Evolutionary conservation across 2,797 vertebrate genomes (phyloP).

Genomic region (Trichosurus vulpecula): DNA sequence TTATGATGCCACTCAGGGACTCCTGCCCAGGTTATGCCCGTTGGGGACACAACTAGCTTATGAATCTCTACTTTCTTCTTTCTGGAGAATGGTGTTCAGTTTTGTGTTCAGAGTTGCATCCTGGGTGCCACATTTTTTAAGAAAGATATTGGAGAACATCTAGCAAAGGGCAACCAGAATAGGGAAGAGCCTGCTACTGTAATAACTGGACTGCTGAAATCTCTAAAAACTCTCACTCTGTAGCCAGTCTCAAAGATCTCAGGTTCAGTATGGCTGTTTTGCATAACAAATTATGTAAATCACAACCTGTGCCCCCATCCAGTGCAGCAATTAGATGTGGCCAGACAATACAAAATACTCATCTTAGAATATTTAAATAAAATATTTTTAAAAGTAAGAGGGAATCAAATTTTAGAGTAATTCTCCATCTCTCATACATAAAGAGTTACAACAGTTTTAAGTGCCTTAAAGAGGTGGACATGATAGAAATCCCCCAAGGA

Average conservation of each 20-base stretch:
- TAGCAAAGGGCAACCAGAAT: neutral
- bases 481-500: neutral
- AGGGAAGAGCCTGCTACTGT: neutral
- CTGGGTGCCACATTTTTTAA: neutral
- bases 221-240: neutral
- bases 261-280: neutral
- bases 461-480: neutral
- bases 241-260: neutral
- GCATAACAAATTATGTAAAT: neutral
- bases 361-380: neutral
- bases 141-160: neutral
- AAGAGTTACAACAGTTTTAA: neutral
- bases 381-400: neutral
- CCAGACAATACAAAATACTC: neutral
- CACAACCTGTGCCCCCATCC: neutral
- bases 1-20: neutral
- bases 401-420: neutral
- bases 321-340: neutral
- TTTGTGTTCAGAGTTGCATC: neutral
- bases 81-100: neutral
- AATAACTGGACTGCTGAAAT: neutral
- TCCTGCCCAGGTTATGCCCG: neutral
- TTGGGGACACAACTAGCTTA: neutral
- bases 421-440: neutral
- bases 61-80: neutral